Percentiles rank a stretch among this genome's conserved stretches.
These are phyloP conservation scores for Bettongia penicillata DNA, from an alignment of 2,113 vertebrate species.

Conservation along the genomic window DNA sequence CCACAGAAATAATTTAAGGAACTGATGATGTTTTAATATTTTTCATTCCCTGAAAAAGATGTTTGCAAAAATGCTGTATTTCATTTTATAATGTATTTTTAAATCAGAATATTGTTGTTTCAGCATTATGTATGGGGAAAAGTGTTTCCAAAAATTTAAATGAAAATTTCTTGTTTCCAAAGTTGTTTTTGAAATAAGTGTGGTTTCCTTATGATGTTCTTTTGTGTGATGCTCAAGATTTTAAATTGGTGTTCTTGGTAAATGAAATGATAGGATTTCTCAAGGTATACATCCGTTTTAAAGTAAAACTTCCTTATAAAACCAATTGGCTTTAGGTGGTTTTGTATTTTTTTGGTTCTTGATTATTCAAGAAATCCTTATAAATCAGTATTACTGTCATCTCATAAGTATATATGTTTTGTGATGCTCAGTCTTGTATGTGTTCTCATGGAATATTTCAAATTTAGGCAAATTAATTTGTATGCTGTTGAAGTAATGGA, in stretches of 20 bases:
- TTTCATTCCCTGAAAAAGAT: background rate
- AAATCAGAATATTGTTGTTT: background rate
- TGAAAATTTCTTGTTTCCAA: background rate
- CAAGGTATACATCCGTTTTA: background rate
- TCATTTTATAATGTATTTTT: background rate
- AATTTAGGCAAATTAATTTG: conserved; percentile 27
- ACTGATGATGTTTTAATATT: background rate
- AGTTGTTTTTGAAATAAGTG: background rate
- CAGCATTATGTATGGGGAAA: background rate
- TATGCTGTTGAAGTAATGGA: conserved; percentile 54
- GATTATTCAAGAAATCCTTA: conserved; percentile 36
- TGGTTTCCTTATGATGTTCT: background rate
- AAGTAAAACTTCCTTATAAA: background rate
- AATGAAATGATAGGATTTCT: background rate
- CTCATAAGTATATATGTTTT: conserved; percentile 2
- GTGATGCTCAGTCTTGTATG: background rate
- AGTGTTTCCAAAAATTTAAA: background rate
- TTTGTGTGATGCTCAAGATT: background rate
- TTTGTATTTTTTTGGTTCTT: conserved; percentile 37
- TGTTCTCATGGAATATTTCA: conserved; percentile 9
- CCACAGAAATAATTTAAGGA: background rate
- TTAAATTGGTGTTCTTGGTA: background rate
- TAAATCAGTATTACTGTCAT: background rate
- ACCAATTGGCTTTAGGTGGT: background rate
- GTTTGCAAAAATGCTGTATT: background rate